phyloP scores from a whole-genome alignment of 2,113 vertebrate genomes.

The Aphyosemion australe region DNA sequence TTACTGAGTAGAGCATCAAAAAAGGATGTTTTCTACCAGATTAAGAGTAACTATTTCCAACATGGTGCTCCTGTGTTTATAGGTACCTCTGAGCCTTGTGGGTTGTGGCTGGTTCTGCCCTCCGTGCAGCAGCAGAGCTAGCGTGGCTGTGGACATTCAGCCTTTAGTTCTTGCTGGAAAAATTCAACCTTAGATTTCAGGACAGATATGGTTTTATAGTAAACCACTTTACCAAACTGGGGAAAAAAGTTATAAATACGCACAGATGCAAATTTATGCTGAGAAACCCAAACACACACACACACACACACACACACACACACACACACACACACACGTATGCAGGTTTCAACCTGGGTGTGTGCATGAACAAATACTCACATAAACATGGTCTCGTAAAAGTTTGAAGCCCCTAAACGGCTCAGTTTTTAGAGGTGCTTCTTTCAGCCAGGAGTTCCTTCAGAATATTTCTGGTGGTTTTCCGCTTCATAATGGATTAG shows the following conservation, averaged over 20 bases:
- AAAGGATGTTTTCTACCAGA: constrained; percentile 38
- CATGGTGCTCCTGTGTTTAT: constrained; percentile 52
- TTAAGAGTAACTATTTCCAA: constrained; percentile 33
- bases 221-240: constrained; percentile 58
- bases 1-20: constrained; percentile 23
- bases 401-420: constrained; percentile 37
- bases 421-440: constrained; percentile 37
- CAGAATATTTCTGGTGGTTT: constrained; percentile 64
- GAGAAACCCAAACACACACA: constrained; percentile 32
- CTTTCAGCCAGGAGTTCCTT: constrained; percentile 60
- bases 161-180: constrained; percentile 60
- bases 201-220: constrained; percentile 60
- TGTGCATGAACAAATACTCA: constrained; percentile 9
- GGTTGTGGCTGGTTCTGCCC: constrained; percentile 34
- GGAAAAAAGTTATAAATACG: constrained; percentile 55
- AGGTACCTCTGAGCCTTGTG: constrained; percentile 44
- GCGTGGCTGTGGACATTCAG: constrained; percentile 67
- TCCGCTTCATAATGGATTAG: constrained; percentile 65
- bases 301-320: constrained; percentile 23
- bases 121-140: constrained; percentile 38
- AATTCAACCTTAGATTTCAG: constrained; percentile 58
- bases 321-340: no score
- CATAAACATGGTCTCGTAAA: no score
- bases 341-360: constrained; percentile 18
- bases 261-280: constrained; percentile 55